Evolutionary conservation across 2,797 vertebrate species (phyloP).

Genomic region (Sebastes kiyomatsui): DNA sequence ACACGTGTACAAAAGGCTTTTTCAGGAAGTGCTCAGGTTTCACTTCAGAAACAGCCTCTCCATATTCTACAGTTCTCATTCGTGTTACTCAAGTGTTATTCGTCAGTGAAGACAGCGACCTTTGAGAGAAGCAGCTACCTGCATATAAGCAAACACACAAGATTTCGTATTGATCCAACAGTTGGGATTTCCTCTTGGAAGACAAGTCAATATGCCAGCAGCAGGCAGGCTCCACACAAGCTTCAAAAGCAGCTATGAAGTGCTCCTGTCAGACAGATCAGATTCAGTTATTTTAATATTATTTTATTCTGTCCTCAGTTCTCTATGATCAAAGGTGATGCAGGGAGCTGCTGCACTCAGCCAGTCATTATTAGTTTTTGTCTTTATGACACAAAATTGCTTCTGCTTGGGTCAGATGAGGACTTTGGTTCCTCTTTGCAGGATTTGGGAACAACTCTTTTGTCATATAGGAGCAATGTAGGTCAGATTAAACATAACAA

Average conservation of each 20-base stretch:
- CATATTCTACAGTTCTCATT: background rate
- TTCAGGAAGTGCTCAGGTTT: background rate
- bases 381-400: background rate
- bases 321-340: constrained; percentile 30
- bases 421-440: background rate
- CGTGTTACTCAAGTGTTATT: background rate
- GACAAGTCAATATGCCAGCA: background rate
- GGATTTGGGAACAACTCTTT: background rate
- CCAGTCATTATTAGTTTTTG: background rate
- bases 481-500: background rate
- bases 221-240: background rate
- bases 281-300: background rate
- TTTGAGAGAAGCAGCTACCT: background rate
- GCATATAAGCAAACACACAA: background rate
- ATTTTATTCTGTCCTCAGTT: background rate
- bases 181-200: constrained; percentile 7
- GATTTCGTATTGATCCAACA: constrained; percentile 1
- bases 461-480: background rate
- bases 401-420: background rate
- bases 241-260: background rate
- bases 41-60: background rate
- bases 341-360: constrained; percentile 2
- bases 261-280: background rate
- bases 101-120: background rate
- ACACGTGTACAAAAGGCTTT: background rate